Base-by-base conservation (phyloP, 2,888 invertebrate species). In the Andrena marginata region DNA sequence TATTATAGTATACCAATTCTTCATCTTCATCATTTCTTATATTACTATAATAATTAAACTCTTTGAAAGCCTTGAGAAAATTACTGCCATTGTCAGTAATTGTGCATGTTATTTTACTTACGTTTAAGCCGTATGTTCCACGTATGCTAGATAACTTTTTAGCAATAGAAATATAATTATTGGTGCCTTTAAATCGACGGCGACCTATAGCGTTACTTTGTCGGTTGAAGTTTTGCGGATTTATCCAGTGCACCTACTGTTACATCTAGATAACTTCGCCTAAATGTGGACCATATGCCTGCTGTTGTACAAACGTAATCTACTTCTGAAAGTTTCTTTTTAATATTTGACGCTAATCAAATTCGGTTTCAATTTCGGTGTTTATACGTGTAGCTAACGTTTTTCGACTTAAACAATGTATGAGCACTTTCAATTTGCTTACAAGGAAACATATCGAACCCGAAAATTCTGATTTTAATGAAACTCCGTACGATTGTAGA, bases 381-480 rank as follows among this genome's bases (percentile, higher is more conserved):
- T 8, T 48, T 8, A 13, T 13, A 48, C 13, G 13, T 48, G 2
- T 48, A 48, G 23, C 8, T 56, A 56, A 56, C 23, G 56, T 56
- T 56, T 8, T 26, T 31, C 29, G 59, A 5, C 16, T 29, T 16
- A 16, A 16, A 31, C 23, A 77, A 33, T 60, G 13, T 60, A 77
- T 65, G 29, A 64, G 63, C 33, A 65, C 8, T 20, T 33, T n/a
- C 48, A 49, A 72, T 72, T 20, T n/a, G 62, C 69, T 62, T 23
- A n/a, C n/a, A n/a, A n/a, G n/a, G n/a, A n/a, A n/a, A n/a, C n/a
- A n/a, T n/a, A n/a, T n/a, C n/a, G n/a, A n/a, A n/a, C n/a, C n/a
- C n/a, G n/a, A n/a, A n/a, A n/a, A n/a, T n/a, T n/a, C n/a, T n/a
- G n/a, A n/a, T n/a, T n/a, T n/a, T n/a, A n/a, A n/a, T n/a, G n/a